Evolutionary conservation across 2,113 vertebrate species (phyloP), one percentile per base, ranked within the genome.

Genomic region (Glaucidium brasilianum): DNA sequence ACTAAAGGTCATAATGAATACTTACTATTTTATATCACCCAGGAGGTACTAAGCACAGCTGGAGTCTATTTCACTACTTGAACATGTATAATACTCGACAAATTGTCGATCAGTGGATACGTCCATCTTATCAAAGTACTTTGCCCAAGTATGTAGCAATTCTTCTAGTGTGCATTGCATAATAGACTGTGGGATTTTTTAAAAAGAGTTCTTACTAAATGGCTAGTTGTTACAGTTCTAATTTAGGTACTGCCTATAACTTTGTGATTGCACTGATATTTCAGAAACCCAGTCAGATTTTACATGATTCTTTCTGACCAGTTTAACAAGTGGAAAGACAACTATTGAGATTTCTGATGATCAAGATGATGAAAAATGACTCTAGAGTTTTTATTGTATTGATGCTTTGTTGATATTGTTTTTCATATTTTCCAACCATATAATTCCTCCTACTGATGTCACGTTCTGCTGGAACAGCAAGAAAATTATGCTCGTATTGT

Each of bases 1-100:
- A 95, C 92, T 96, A 97, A 97, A 96, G 96, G 96, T 97, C 96
- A 96, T 96, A 95, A 97, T 96, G 97, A 96, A 95, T 96, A 96
- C 91, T 96, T 97, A 90, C 89, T 95, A 75, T 95, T 96, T 94
- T 95, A 95, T 94, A 87, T 96, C 94, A 96, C 94, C 94, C 92
- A 94, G 93, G 94, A 97, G 94, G 96, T 90, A 47, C 82, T 92
- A 82, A 96, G 88, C 91, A 86, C 91, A 94, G 94, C 94, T 96
- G 93, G 95, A 96, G 73, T 86, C 92, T 91, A 76, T 93, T 97
- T 97, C 66, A 43, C 79, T 93, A 73, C 76, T 85, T 85, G 93
- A 94, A 95, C 82, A 78, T 78, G 68, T 80, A 91, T 84, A 96
- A 90, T 90, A 88, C 92, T 81, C 8, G 9, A 91, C 88, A 95